Evolutionary conservation across 2,888 invertebrate species (phyloP).

Genomic region (Drosophila nigricruria): DNA sequence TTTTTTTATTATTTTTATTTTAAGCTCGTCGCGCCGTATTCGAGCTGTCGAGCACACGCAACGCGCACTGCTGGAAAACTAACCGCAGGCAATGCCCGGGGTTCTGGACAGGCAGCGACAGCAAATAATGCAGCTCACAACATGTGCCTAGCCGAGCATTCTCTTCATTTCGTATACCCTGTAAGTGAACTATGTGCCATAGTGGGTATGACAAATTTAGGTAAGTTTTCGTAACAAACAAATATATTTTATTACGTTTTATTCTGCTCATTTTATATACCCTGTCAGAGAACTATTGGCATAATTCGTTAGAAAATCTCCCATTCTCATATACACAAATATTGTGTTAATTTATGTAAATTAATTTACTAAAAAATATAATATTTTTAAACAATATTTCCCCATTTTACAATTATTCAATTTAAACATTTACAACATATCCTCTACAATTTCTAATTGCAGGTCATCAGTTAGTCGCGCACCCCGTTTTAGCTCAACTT

Average conservation of each 20-base stretch:
- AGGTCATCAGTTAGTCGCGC: constrained; percentile 6
- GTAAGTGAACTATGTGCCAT: background rate
- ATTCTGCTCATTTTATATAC: background rate
- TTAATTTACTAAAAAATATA: too few species aligned
- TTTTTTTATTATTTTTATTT: background rate
- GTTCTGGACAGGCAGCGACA: constrained; percentile 41
- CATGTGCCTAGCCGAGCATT: constrained; percentile 28
- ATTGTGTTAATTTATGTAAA: background rate
- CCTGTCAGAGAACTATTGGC: background rate
- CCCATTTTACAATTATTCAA: background rate
- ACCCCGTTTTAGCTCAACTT: background rate
- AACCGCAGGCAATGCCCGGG: constrained; percentile 41
- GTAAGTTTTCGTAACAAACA: too few species aligned
- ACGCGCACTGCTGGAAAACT: constrained; percentile 67
- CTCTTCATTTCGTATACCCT: constrained; percentile 47
- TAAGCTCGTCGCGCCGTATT: constrained; percentile 14
- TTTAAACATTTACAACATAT: background rate
- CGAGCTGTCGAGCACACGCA: constrained; percentile 60
- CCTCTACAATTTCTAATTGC: background rate
- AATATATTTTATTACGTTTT: background rate
- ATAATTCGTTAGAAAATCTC: too few species aligned
- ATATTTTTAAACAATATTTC: background rate
- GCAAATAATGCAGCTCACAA: constrained; percentile 38
- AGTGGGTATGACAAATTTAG: background rate
- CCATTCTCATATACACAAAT: background rate